phyloP scores from a whole-genome alignment of 2,888 invertebrate genomes.

The Vandiemenella viatica region DNA sequence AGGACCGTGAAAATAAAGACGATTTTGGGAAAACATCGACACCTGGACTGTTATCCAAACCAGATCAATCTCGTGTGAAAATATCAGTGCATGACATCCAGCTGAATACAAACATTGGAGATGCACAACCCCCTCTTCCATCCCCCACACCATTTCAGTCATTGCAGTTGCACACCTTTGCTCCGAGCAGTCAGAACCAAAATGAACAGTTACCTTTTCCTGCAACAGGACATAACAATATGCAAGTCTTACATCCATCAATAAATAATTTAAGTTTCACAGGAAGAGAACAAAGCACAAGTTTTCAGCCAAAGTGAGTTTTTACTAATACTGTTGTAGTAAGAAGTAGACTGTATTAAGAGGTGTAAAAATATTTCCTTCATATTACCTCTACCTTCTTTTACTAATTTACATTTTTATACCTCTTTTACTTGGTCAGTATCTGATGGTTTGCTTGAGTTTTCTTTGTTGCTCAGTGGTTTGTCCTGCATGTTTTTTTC shows the following conservation, averaged over 20 bases:
- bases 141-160: constrained; percentile 28
- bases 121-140: constrained; percentile 17
- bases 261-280: constrained; percentile 29
- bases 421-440: too few species aligned
- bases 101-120: constrained; percentile 5
- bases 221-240: too few species aligned
- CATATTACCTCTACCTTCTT: too few species aligned
- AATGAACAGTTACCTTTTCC: not conserved
- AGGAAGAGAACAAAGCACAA: constrained; percentile 12
- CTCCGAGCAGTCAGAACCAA: not conserved
- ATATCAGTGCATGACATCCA: constrained; percentile 3
- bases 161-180: constrained; percentile 21
- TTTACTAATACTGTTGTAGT: too few species aligned
- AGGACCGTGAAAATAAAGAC: constrained; percentile 7
- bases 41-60: not conserved
- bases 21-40: not conserved
- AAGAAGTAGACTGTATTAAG: too few species aligned
- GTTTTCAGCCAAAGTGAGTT: not conserved
- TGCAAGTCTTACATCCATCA: constrained; percentile 24
- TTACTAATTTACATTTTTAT: too few species aligned
- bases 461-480: too few species aligned
- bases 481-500: too few species aligned
- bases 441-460: too few species aligned
- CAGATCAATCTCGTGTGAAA: not conserved
- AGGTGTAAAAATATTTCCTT: too few species aligned